These are phyloP conservation scores for Decapterus maruadsi DNA, from an alignment of 2,797 vertebrate genomes.

Conservation along the genomic window DNA sequence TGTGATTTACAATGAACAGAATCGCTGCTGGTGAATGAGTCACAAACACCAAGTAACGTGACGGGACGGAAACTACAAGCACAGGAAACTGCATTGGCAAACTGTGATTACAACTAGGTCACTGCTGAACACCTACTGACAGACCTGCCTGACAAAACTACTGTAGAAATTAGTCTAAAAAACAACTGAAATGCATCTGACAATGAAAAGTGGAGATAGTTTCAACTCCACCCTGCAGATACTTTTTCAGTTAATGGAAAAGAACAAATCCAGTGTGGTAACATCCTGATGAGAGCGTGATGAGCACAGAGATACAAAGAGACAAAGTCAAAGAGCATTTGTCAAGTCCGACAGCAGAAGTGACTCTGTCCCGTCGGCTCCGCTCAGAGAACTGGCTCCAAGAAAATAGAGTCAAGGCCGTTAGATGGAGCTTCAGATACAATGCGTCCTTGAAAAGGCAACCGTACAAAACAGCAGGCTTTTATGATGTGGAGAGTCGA, in stretches of 20 bases:
- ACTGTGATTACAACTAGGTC: neutral
- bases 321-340: conserved; percentile 25
- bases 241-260: neutral
- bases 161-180: neutral
- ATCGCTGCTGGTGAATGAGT: neutral
- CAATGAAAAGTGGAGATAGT: neutral
- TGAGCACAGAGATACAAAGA: conserved; percentile 20
- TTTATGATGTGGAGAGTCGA: neutral
- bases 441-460: conserved; percentile 2
- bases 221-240: neutral
- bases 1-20: conserved; percentile 9
- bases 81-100: neutral
- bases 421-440: conserved; percentile 15
- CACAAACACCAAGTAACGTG: neutral
- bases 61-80: neutral
- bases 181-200: neutral
- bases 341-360: conserved; percentile 16
- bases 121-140: neutral
- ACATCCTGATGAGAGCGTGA: conserved; percentile 6
- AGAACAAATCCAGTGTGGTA: neutral
- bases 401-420: neutral
- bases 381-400: neutral
- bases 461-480: conserved; percentile 6
- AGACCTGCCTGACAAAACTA: neutral
- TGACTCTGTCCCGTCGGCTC: conserved; percentile 3